These are phyloP conservation scores for Morone chrysops DNA, from an alignment of 2,113 vertebrate species.

Conservation along the genomic window DNA sequence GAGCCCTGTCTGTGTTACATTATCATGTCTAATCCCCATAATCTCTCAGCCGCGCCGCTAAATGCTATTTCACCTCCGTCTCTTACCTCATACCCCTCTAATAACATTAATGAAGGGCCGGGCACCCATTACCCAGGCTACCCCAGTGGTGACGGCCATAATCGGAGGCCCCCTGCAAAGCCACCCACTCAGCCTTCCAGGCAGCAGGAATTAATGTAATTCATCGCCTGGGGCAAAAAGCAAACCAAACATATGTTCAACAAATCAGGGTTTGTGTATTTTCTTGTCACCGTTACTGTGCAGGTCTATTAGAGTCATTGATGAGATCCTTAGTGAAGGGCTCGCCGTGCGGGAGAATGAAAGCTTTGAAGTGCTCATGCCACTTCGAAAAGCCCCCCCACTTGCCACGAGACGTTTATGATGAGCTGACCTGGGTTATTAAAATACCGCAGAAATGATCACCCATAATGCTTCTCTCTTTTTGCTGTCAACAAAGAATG, in stretches of 20 bases:
- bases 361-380: slow-evolving; percentile 79
- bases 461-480: slow-evolving; percentile 68
- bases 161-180: slow-evolving; percentile 67
- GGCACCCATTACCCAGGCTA: slow-evolving; percentile 72
- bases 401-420: slow-evolving; percentile 65
- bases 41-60: slow-evolving; percentile 80
- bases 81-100: slow-evolving; percentile 84
- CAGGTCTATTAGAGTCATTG: slow-evolving; percentile 78
- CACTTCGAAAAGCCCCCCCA: slow-evolving; percentile 63
- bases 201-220: slow-evolving; percentile 84
- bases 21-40: slow-evolving; percentile 83
- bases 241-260: slow-evolving; percentile 88
- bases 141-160: slow-evolving; percentile 69
- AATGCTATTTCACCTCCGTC: slow-evolving; percentile 84
- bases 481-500: slow-evolving; percentile 75
- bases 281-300: slow-evolving; percentile 79
- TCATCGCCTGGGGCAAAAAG: slow-evolving; percentile 85
- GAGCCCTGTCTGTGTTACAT: slow-evolving; percentile 84
- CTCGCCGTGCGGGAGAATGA: slow-evolving; percentile 58
- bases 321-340: slow-evolving; percentile 80
- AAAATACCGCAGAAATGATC: slow-evolving; percentile 77
- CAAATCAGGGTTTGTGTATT: slow-evolving; percentile 86
- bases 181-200: slow-evolving; percentile 80
- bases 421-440: slow-evolving; percentile 80
- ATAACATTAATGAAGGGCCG: slow-evolving; percentile 85